A percentile compares a stretch with the other conserved stretches of the same genome.
These are phyloP conservation scores for Astropecten irregularis DNA, from an alignment of 53 echinoderm and acorn worm genomes.

Conservation along the genomic window DNA sequence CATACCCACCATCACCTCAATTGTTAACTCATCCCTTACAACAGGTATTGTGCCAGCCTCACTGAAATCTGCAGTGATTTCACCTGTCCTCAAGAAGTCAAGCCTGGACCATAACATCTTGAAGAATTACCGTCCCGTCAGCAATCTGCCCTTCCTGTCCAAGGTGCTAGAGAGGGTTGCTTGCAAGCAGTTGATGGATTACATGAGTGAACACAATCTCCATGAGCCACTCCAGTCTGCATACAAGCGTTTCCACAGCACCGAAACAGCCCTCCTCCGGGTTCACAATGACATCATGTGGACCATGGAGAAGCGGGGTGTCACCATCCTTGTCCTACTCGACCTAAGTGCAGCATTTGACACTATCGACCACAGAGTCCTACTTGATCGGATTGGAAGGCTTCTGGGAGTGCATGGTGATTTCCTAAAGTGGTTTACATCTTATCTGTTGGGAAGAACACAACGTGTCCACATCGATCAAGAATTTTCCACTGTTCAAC, in stretches of 20 bases:
- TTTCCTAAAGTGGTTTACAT: constrained; percentile 8
- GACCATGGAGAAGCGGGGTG: constrained; percentile 37
- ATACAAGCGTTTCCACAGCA: too few relatives aligned
- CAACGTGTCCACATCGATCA: not conserved
- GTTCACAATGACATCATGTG: constrained; percentile 50
- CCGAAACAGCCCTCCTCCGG: constrained; percentile 31
- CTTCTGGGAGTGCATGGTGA: not conserved
- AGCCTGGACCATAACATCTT: constrained; percentile 7
- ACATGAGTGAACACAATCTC: not conserved
- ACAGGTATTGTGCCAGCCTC: constrained; percentile 16
- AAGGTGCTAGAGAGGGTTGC: not conserved
- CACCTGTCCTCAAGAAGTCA: too few relatives aligned
- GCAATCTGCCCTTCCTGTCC: not conserved
- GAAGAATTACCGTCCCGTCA: constrained; percentile 18
- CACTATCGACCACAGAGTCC: constrained; percentile 32
- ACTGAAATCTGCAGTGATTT: constrained; percentile 12
- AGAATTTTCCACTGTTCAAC: too few relatives aligned
- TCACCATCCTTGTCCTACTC: constrained; percentile 33
- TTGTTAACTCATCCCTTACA: constrained; percentile 9
- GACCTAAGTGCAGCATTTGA: constrained; percentile 35
- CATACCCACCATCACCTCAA: too few relatives aligned
- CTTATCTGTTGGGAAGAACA: not conserved
- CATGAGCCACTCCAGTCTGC: constrained; percentile 53
- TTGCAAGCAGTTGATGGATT: too few relatives aligned
- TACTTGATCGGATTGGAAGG: constrained; percentile 21